These are phyloP conservation scores for Hapalemur alaotrensis DNA, from an alignment of 2,797 vertebrate genomes.

Conservation along the genomic window DNA sequence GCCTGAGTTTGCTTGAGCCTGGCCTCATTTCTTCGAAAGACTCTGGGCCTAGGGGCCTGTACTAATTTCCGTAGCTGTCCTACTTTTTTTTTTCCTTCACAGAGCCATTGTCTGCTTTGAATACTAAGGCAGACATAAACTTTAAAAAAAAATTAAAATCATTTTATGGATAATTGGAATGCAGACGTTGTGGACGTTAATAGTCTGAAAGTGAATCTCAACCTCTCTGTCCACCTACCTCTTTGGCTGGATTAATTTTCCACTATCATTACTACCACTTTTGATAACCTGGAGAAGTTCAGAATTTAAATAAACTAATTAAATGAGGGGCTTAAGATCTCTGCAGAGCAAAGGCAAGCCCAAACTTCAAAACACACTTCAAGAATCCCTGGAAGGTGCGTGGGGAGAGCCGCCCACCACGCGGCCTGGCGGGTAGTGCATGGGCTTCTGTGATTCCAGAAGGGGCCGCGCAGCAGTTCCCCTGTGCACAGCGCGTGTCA, in stretches of 20 bases:
- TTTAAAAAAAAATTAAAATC: not conserved
- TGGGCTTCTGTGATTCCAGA: not conserved
- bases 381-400: not conserved
- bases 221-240: not conserved
- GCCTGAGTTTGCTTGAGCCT: not conserved
- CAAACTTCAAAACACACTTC: not conserved
- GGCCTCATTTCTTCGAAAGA: conserved; percentile 47
- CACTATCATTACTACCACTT: not conserved
- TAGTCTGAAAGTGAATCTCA: not conserved
- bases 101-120: conserved; percentile 23
- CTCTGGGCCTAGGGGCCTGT: not conserved
- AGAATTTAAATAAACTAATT: conserved; percentile 38
- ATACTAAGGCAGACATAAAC: conserved; percentile 22
- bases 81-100: not conserved
- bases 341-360: not conserved
- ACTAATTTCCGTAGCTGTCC: conserved; percentile 41
- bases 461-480: too few species aligned
- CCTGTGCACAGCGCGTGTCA: rapidly evolving
- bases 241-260: conserved; percentile 4
- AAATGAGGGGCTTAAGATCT: not conserved
- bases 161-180: not conserved
- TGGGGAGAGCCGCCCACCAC: not conserved
- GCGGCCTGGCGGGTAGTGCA: not conserved
- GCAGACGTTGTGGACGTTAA: not conserved
- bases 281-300: not conserved